Base-by-base conservation (phyloP, 2,888 invertebrate genomes). In the Sphaeridia pumilis region DNA sequence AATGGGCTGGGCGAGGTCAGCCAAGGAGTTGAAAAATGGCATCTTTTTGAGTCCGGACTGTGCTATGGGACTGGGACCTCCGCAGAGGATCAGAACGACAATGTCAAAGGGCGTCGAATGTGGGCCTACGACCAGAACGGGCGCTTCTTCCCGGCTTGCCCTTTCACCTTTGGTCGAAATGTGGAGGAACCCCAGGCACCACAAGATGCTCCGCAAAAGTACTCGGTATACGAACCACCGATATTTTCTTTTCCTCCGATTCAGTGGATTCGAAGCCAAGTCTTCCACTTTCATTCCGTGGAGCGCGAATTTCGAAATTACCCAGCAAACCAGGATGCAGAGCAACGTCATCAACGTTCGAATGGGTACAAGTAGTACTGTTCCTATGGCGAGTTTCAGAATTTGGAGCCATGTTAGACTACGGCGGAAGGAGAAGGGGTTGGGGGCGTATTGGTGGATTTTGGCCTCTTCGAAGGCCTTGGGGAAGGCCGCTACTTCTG, bases 1-100 rank as follows among this genome's bases (percentile, higher is more conserved):
- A 43, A 95, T 87, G 0, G 95, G 93, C 71, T 95, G 94, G 0
- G 90, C 88, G 71, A 86, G 90, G 72, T 87, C 86, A 61, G 93
- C 88, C 84, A 71, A 85, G 90, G 90, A 87, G 81, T 92, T 92
- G 72, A 92, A 83, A 67, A 92, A 75, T 54, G 90, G 89, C 66
- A 89, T 79, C 57, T 78, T 74, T 49, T 82, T 81, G 24, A 87
- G 83, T 69, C 87, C 88, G 22, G 82, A 83, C 70, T 89, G 89
- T 58, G 90, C 89, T 64, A 93, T 90, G 69, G 90, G 84, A 66
- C 87, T 84, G 24, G 88, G 86, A 46, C 85, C 85, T 35, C 52
- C 60, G 44, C 55, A 35, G 5, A 56, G 25, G 4, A 58, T 56
- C 4, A 60, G 54, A n/a, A 51, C 50, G 43, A 61, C 56, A 1